Base-by-base conservation (phyloP, 2,888 invertebrate species). In the Amblyjoppa proteus region DNA sequence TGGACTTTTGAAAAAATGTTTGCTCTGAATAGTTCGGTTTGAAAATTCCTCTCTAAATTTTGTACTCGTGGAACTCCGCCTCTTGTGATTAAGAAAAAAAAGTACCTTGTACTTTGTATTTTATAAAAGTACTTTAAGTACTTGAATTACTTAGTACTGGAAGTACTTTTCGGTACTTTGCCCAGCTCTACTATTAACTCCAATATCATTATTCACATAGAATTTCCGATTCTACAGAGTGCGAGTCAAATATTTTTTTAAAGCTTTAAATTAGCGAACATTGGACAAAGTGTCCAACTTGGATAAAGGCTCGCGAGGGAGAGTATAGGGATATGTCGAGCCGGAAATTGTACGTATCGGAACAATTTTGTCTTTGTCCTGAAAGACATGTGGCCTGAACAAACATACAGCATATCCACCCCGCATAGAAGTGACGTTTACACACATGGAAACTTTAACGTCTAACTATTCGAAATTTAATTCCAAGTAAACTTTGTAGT, bases 291-390 rank as follows among this genome's bases (percentile, higher is more conserved):
- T 80, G 71, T 73, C 64, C 61, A 45, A 66, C 38, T 64, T 64
- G 53, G 11, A 28, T 45, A 74, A 34, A 74, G 73, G 25, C 53
- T 81, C 45, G 73, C 45, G 49, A 34, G 45, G 64, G 58, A 41
- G 5, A 7, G 64, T 66, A 25, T 28, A 31, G 78, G 25, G 31
- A 56, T 75, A 31, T 58, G 69, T 64, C 51, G 51, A 9, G 61
- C 13, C 58, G 75, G 16, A 73, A 38, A 71, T 56, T 74, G 45
- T 49, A 53, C n/a, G 56, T 68, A 75, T 51, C 68, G 41, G 51
- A 79, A n/a, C 25, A 61, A 83, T 70, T 71, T 84, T 11, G 11
- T 20, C 84, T 84, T 84, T 84, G 84, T 84, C 71, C 84, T 56
- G 80, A 68, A 80, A 76, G 76, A 76, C 84, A 81, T 84, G 80